These are phyloP conservation scores for Oryzias curvinotus DNA, from an alignment of 2,113 vertebrate species.

Conservation along the genomic window DNA sequence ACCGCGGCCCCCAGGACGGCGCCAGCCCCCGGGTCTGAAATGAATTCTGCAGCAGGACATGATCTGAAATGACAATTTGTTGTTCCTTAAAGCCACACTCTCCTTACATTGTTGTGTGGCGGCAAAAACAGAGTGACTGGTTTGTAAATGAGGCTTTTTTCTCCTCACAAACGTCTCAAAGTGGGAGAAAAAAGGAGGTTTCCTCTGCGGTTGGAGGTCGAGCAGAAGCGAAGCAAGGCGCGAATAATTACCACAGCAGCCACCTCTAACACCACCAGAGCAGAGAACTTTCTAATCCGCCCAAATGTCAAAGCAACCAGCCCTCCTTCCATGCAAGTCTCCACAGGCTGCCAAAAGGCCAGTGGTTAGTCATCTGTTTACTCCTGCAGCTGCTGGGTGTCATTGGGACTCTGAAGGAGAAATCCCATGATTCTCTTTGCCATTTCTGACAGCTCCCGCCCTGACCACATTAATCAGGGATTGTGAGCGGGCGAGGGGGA, in stretches of 20 bases:
- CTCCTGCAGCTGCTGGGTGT: slow-evolving; percentile 74
- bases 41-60: slow-evolving; percentile 52
- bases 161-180: slow-evolving; percentile 15
- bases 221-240: slow-evolving; percentile 41
- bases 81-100: slow-evolving; percentile 2
- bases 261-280: slow-evolving; percentile 66
- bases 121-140: slow-evolving; percentile 27
- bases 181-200: slow-evolving; percentile 4
- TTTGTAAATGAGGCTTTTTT: slow-evolving; percentile 35
- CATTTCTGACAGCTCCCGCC: slow-evolving; percentile 73
- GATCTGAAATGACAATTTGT: slow-evolving; percentile 49
- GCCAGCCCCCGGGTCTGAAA: slow-evolving; percentile 39
- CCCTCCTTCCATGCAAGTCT: slow-evolving; percentile 60
- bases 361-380: slow-evolving; percentile 77
- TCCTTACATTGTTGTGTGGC: not conserved
- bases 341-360: slow-evolving; percentile 74
- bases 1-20: slow-evolving; percentile 41
- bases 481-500: slow-evolving; percentile 55
- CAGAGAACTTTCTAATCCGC: slow-evolving; percentile 72
- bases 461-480: slow-evolving; percentile 72
- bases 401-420: slow-evolving; percentile 70
- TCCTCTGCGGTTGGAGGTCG: slow-evolving; percentile 29
- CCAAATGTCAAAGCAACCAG: slow-evolving; percentile 70
- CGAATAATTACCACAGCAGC: slow-evolving; percentile 63
- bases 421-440: slow-evolving; percentile 75